Percentiles rank a stretch among this genome's conserved stretches.
Evolutionary conservation across 2,888 invertebrate genomes (phyloP).

Genomic region (Podotricha telesiphe): DNA sequence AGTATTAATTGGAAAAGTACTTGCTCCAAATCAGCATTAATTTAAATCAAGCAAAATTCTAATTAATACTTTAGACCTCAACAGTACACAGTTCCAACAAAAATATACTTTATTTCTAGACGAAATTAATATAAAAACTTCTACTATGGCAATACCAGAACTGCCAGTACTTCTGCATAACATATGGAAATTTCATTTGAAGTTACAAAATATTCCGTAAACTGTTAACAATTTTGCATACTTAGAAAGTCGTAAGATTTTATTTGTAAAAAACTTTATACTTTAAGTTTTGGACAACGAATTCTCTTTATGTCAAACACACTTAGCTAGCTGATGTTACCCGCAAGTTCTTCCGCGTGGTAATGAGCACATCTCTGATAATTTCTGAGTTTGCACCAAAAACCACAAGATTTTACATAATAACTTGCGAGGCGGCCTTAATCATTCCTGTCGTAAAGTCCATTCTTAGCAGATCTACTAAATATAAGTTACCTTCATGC

Average conservation of each 20-base stretch:
- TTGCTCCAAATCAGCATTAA: background rate
- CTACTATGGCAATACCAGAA: background rate
- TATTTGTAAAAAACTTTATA: background rate
- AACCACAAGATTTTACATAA: too few relatives aligned
- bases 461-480: too few relatives aligned
- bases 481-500: too few relatives aligned
- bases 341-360: too few relatives aligned
- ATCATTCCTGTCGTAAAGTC: too few relatives aligned
- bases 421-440: too few relatives aligned
- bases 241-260: background rate
- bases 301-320: too few relatives aligned
- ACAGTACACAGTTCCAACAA: background rate
- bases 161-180: constrained; percentile 2
- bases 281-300: background rate
- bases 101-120: background rate
- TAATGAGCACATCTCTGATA: too few relatives aligned
- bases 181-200: constrained; percentile 16
- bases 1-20: too few relatives aligned
- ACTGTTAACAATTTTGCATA: background rate
- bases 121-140: background rate
- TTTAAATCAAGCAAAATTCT: background rate
- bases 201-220: background rate
- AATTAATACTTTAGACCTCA: too few relatives aligned
- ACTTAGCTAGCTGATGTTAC: too few relatives aligned
- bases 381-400: too few relatives aligned